Evolutionary conservation across 2,113 vertebrate species (phyloP), one percentile per base, ranked within the genome.

Genomic region (Cricetomys ansorgei): DNA sequence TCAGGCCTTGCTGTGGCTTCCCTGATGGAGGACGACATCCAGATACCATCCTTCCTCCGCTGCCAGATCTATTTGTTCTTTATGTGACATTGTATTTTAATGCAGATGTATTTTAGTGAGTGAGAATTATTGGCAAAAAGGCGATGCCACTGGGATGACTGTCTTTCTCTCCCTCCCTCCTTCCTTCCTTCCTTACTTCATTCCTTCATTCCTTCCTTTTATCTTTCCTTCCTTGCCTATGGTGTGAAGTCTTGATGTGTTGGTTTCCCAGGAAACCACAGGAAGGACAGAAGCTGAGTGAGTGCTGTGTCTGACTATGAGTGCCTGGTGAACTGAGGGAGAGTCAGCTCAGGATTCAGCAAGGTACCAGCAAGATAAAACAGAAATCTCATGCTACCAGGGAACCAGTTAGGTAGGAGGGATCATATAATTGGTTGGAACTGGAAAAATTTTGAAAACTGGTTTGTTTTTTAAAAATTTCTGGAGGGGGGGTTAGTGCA

Each of bases 201-300:
- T 55, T 55, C 55, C 55, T 55, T 16, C 67, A 11, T 3, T 3
- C 34, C 1, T 17, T 9, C 45, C 12, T 15, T 8, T 6, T 1
- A 21, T 95, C 95, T 93, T 94, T 55, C 25, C 17, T 40, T 55
- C 13, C 11, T 95, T 97, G 97, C 96, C 96, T 77, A 69, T 88
- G 92, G 83, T 88, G 50, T 55, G 17, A 96, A 91, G 69, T 0
- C 17, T 87, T 57, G 27, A 55, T 48, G 97, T 70, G 95, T 92
- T 92, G 93, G 98, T 98, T 98, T 98, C 98, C 98, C 95, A 95
- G 98, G 98, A 97, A 98, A 98, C 98, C 79, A 69, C 43, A 86
- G 88, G 64, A 34, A 95, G 98, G 96, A 97, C 89, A 94, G 96
- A 73, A 94, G 0, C 13, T 83, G 98, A 98, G 90, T 98, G 98